Conservation (phyloP, 1,140 invertebrate species). For the Pseudomyrmex pallidus region DNA sequence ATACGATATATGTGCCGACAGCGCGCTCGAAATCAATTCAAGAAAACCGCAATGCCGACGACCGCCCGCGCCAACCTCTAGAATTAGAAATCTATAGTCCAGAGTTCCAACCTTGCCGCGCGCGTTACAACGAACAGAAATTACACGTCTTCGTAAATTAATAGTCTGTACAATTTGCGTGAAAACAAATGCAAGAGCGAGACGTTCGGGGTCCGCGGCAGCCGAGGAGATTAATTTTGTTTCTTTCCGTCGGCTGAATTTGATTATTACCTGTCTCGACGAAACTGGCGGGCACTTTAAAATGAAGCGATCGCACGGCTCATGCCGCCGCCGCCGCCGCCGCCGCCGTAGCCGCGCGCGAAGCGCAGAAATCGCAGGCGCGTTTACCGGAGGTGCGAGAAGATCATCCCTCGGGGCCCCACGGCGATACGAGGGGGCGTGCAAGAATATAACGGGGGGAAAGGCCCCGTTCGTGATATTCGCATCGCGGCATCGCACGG, state of each 20-base stretch:
- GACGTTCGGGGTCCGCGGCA: slow-evolving; percentile 39
- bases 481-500: background rate
- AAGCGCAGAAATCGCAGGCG: slow-evolving; percentile 37
- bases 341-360: no score
- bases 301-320: slow-evolving; percentile 53
- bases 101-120: background rate
- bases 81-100: slow-evolving; percentile 36
- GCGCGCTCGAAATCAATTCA: slow-evolving; percentile 48
- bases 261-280: slow-evolving; percentile 56
- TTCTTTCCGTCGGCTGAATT: slow-evolving; percentile 54
- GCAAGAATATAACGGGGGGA: background rate
- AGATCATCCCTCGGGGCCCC: slow-evolving; percentile 44
- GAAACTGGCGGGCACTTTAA: slow-evolving; percentile 30
- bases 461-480: slow-evolving; percentile 34
- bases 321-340: background rate
- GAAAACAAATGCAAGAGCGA: slow-evolving; percentile 50
- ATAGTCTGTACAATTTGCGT: slow-evolving; percentile 55
- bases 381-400: slow-evolving; percentile 57
- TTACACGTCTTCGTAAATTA: slow-evolving; percentile 52
- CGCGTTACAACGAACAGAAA: slow-evolving; percentile 20
- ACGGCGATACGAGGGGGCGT: slow-evolving; percentile 32
- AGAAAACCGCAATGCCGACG: slow-evolving; percentile 11
- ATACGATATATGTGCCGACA: slow-evolving; percentile 41
- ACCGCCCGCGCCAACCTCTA: background rate
- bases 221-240: slow-evolving; percentile 56